A percentile compares a stretch with the other conserved stretches of the same genome.
phyloP scores from a whole-genome alignment of 92 coral and sea anemone genomes.

The Palythoa caribaeorum region DNA sequence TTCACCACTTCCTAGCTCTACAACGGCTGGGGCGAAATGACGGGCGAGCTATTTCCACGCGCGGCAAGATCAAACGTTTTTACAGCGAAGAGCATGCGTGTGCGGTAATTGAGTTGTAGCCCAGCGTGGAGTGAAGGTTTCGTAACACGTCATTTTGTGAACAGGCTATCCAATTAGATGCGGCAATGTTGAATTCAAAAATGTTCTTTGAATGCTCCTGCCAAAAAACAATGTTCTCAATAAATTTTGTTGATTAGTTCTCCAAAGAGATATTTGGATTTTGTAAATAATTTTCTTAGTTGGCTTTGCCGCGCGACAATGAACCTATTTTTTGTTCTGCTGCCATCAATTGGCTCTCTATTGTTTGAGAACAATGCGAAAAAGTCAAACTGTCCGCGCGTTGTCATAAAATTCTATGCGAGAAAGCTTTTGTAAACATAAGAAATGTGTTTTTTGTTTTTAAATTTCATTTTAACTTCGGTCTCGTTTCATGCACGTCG shows the following conservation, averaged over 20 bases:
- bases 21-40: conserved; percentile 81
- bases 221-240: conserved; percentile 73
- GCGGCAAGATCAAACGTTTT: conserved; percentile 91
- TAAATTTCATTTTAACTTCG: conserved; percentile 62
- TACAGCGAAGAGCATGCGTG: conserved; percentile 88
- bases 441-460: conserved; percentile 79
- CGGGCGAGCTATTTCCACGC: conserved; percentile 53
- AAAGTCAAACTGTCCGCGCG: conserved; percentile 86
- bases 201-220: conserved; percentile 74
- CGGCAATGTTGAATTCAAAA: conserved; percentile 82
- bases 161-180: conserved; percentile 97
- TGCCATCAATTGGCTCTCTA: conserved; percentile 82
- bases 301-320: conserved; percentile 81
- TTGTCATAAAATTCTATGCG: conserved; percentile 81
- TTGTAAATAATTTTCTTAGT: conserved; percentile 89
- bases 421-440: conserved; percentile 77
- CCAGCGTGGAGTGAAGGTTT: conserved; percentile 66
- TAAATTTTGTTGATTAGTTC: conserved; percentile 87
- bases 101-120: conserved; percentile 83
- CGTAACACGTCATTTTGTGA: conserved; percentile 89
- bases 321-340: conserved; percentile 69
- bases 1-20: conserved; percentile 49
- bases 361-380: conserved; percentile 82
- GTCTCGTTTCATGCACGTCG: conserved; percentile 50
- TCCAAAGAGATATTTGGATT: conserved; percentile 92